Base-by-base conservation (phyloP, 2,113 vertebrate genomes). In the Drymodes brunneopygia region DNA sequence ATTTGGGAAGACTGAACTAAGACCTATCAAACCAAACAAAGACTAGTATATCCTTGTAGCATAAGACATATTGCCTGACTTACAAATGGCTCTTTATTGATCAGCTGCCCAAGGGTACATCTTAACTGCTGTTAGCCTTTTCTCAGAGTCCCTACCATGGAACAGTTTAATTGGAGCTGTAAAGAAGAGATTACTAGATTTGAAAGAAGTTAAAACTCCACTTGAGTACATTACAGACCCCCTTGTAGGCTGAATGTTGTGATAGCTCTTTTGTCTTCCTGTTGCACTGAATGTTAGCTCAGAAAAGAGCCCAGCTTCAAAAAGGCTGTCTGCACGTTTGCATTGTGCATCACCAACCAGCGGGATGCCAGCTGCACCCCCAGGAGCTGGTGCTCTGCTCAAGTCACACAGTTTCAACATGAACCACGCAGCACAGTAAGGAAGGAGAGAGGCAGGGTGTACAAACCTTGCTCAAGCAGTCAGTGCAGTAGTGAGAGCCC, bases 401-500 rank as follows among this genome's bases (percentile, higher is more conserved):
- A 23, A 35, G 44, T 14, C 17, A 16, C 20, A 3, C 42, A 17
- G 6, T 7, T 50, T 28, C 8, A 10, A n/a, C 67, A 53, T 0
- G n/a, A 60, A 38, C 10, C 42, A 18, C 1, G 6, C 0, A 24
- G 1, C 42, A 22, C 0, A 9, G 70, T 20, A 80, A 53, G 2
- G 48, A 94, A 81, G 28, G 65, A 97, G 91, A 50, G 92, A 88
- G 0, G 24, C 0, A 21, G 85, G 36, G 58, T 3, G 83, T 87
- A 99, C 99, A 89, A 98, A 99, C 99, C 99, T 99, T 99, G 93
- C 98, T 98, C 81, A 99, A 97, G 98, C 99, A 99, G 94, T 98
- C 98, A 98, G 96, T 98, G 97, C 99, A 99, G 98, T 98, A 99
- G 98, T 98, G 99, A 70, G 98, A 98, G 96, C 98, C 99, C 97